These are phyloP conservation scores for Nasonia longicornis DNA, from an alignment of 1,140 invertebrate species.

Conservation along the genomic window DNA sequence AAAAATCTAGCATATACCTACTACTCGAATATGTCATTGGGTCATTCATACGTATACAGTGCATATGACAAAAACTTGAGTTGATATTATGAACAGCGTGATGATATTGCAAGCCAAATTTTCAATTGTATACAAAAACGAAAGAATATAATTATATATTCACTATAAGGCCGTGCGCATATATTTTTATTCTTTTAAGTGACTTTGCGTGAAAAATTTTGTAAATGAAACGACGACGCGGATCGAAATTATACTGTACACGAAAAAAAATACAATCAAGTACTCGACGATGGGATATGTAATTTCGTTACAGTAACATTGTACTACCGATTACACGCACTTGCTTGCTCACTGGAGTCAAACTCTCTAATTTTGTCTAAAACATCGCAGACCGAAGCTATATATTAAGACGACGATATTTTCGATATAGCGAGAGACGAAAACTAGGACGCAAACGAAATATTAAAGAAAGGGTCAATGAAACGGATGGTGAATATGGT, in stretches of 20 bases:
- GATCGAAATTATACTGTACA: background rate
- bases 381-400: background rate
- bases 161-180: background rate
- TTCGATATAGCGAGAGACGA: constrained; percentile 1
- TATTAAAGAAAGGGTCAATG: constrained; percentile 4
- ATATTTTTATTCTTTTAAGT: constrained; percentile 35
- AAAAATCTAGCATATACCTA: background rate
- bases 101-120: constrained; percentile 27
- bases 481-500: constrained; percentile 27
- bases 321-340: no score
- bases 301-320: background rate
- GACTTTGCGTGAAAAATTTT: constrained; percentile 12
- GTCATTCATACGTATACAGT: background rate
- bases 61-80: background rate
- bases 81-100: background rate
- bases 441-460: background rate
- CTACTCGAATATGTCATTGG: constrained; percentile 11
- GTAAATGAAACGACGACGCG: background rate
- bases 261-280: background rate
- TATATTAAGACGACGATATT: background rate
- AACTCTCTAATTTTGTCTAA: background rate
- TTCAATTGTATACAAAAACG: background rate
- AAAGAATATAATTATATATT: constrained; percentile 14
- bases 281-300: background rate
- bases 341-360: background rate